Conservation (phyloP, 2,113 vertebrate genomes). For the Choloepus hoffmanni region DNA sequence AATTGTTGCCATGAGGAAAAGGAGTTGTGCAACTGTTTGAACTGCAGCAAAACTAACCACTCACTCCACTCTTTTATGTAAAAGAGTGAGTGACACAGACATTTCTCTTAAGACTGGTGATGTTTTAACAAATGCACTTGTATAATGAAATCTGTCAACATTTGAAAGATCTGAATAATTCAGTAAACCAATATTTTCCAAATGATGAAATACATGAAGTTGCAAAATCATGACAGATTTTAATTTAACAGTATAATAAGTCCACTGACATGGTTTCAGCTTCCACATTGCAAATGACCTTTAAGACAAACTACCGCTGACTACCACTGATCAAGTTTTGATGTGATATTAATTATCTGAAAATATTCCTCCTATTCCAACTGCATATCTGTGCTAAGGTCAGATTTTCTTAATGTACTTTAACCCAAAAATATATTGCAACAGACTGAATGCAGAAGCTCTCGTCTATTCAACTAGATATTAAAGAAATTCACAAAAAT, state of each 20-base stretch:
- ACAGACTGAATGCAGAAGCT: background rate
- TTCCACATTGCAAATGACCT: background rate
- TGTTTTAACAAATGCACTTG: constrained; percentile 39
- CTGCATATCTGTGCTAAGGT: background rate
- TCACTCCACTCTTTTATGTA: background rate
- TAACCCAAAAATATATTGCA: background rate
- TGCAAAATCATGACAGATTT: background rate
- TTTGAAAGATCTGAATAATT: constrained; percentile 7
- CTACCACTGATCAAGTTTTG: background rate
- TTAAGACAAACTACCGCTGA: background rate
- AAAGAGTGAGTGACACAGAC: background rate
- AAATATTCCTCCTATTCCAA: background rate
- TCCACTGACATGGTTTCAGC: background rate
- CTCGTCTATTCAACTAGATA: background rate
- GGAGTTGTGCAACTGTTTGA: background rate
- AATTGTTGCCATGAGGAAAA: background rate
- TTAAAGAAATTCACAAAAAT: background rate
- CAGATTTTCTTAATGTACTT: background rate
- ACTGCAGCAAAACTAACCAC: background rate
- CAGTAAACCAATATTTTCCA: constrained; percentile 40
- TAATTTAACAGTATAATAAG: constrained; percentile 19
- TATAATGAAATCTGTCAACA: background rate
- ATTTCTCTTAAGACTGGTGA: background rate
- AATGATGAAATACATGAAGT: background rate
- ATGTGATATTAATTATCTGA: background rate